Evolutionary conservation across 2,888 invertebrate species (phyloP).

Genomic region (Caradrina kadenii): DNA sequence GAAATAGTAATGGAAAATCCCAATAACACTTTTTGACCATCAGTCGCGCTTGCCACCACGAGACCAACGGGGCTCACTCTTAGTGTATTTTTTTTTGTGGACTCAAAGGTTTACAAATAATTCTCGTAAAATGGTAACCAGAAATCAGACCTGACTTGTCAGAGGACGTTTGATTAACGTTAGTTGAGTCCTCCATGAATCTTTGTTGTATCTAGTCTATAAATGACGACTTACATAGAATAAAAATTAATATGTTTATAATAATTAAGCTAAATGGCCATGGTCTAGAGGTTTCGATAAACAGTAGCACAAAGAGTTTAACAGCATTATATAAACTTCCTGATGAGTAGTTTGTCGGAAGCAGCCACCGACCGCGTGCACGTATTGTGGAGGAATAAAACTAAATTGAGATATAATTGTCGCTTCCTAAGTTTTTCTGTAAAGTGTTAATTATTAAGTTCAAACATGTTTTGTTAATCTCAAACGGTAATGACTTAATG

Average conservation of each 20-base stretch:
- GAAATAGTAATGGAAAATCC: too few species aligned
- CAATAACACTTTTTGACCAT: too few species aligned
- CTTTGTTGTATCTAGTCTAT: neutral
- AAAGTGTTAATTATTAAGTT: slow-evolving; percentile 40
- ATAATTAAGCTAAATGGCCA: slow-evolving; percentile 44
- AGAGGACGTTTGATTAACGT: neutral
- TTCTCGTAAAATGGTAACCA: neutral
- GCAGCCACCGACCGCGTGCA: slow-evolving; percentile 20
- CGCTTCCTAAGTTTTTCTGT: slow-evolving; percentile 57
- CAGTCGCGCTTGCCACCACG: too few species aligned
- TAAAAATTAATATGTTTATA: slow-evolving; percentile 14
- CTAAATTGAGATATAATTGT: slow-evolving; percentile 46
- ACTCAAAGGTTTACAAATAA: neutral
- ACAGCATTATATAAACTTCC: slow-evolving; percentile 49
- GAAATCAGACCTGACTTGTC: neutral
- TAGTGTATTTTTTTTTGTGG: too few species aligned
- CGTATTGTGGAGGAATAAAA: slow-evolving; percentile 38
- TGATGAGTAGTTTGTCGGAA: slow-evolving; percentile 56
- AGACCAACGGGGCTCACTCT: too few species aligned
- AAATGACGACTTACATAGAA: neutral
- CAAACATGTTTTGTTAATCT: slow-evolving; percentile 21
- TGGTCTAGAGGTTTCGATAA: slow-evolving; percentile 45
- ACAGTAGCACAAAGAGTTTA: slow-evolving; percentile 55
- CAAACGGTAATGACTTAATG: slow-evolving; percentile 17
- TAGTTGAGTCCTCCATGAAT: neutral